phyloP scores from a whole-genome alignment of 35 echinoderm and acorn worm species.

The Ophioderma brevispina region DNA sequence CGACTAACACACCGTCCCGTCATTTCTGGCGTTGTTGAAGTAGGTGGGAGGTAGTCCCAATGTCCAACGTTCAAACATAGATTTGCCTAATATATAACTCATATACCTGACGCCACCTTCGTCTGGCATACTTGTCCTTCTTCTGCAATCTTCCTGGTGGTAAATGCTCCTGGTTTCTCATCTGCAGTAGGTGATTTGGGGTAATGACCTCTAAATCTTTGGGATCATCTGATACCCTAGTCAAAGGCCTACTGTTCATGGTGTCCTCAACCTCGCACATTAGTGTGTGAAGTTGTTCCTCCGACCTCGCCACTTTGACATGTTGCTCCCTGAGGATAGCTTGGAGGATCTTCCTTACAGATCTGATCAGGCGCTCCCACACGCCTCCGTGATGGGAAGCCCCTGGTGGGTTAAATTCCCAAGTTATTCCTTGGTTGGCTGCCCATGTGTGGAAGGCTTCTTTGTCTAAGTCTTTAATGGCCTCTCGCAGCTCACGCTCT shows the following conservation, averaged over 20 bases:
- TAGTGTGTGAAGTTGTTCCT: slow-evolving; percentile 2
- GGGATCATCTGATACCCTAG: slow-evolving; percentile 44
- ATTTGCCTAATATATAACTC: no score
- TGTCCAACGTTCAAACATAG: no score
- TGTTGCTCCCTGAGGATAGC: slow-evolving; percentile 15
- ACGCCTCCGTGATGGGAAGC: slow-evolving; percentile 54
- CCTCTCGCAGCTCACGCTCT: slow-evolving; percentile 18
- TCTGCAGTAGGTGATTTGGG: slow-evolving; percentile 49
- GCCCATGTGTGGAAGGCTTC: neutral
- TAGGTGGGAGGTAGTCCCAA: no score
- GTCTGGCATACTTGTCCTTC: slow-evolving; percentile 37
- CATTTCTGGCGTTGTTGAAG: no score
- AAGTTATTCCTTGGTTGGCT: slow-evolving; percentile 17
- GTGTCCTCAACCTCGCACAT: slow-evolving; percentile 3
- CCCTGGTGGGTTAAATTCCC: slow-evolving; percentile 62
- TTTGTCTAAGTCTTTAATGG: slow-evolving; percentile 29
- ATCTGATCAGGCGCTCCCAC: slow-evolving; percentile 66
- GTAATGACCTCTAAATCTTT: slow-evolving; percentile 51
- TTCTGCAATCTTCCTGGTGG: slow-evolving; percentile 28
- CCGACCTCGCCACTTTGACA: neutral
- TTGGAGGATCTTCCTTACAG: slow-evolving; percentile 54
- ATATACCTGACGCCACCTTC: slow-evolving; percentile 32
- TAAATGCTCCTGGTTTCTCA: neutral
- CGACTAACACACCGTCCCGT: no score
- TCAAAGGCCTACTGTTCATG: slow-evolving; percentile 36